These are phyloP conservation scores for Syngnathus acus DNA, from an alignment of 2,797 vertebrate species.

Conservation along the genomic window DNA sequence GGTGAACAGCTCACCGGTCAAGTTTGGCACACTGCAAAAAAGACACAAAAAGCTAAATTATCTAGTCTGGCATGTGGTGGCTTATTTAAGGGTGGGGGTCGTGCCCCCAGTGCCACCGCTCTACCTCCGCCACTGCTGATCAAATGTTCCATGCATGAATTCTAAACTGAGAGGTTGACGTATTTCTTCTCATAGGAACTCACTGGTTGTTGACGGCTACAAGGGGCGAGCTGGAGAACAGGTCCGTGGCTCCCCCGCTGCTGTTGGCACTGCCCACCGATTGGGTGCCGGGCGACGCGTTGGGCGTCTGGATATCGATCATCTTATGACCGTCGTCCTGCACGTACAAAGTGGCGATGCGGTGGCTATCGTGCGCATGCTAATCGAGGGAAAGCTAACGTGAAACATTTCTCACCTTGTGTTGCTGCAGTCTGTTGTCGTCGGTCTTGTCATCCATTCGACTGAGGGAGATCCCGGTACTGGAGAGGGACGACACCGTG, in stretches of 20 bases:
- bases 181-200: constrained; percentile 13
- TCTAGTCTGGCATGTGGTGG: too few relatives aligned
- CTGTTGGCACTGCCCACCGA: constrained; percentile 85
- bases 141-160: neutral
- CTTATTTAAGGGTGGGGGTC: too few relatives aligned
- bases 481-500: constrained; percentile 81
- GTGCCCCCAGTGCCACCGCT: too few relatives aligned
- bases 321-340: constrained; percentile 84
- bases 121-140: too few relatives aligned
- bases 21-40: constrained; percentile 75
- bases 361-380: too few relatives aligned
- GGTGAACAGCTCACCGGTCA: constrained; percentile 85
- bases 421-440: constrained; percentile 80
- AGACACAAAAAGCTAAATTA: neutral
- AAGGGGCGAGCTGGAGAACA: constrained; percentile 75
- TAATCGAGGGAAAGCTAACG: neutral
- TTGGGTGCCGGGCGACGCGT: constrained; percentile 82
- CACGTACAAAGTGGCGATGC: neutral
- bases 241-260: constrained; percentile 73
- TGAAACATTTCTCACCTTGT: constrained; percentile 70
- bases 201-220: constrained; percentile 82
- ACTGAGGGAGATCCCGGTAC: constrained; percentile 80
- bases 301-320: constrained; percentile 76
- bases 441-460: constrained; percentile 86
- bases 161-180: neutral